phyloP scores from a whole-genome alignment of 2,797 vertebrate species.

The Zalophus californianus region DNA sequence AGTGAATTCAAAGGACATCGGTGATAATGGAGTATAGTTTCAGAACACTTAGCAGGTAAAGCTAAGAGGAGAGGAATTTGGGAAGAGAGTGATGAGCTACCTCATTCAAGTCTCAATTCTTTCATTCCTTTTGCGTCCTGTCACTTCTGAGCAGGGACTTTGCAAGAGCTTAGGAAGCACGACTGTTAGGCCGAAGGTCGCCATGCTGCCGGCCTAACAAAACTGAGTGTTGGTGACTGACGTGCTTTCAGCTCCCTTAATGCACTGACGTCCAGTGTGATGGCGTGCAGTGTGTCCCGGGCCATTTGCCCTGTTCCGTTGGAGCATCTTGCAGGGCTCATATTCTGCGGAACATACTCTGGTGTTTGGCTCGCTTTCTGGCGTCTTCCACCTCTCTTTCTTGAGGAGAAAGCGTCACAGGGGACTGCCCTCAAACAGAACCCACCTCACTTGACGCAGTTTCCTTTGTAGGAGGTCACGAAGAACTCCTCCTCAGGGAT shows the following conservation, averaged over 20 bases:
- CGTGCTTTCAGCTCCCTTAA: background rate
- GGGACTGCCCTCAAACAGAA: background rate
- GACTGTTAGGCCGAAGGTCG: background rate
- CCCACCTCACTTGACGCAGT: rapidly evolving
- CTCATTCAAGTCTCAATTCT: background rate
- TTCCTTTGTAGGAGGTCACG: background rate
- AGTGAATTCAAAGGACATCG: background rate
- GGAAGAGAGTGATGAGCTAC: background rate
- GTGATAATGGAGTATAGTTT: background rate
- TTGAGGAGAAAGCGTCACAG: background rate
- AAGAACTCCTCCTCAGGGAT: background rate
- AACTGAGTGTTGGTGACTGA: background rate
- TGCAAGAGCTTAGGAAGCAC: background rate
- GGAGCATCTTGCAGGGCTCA: rapidly evolving
- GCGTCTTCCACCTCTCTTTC: background rate
- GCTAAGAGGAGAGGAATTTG: background rate
- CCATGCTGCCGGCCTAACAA: background rate
- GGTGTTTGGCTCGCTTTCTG: background rate
- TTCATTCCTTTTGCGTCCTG: background rate
- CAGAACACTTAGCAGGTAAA: too few relatives aligned
- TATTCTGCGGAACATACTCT: background rate
- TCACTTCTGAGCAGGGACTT: background rate
- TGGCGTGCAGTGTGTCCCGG: background rate
- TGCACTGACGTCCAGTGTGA: too few relatives aligned
- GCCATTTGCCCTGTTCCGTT: rapidly evolving